Evolutionary conservation across 2,888 invertebrate genomes (phyloP), one percentile per base, ranked within the genome.

Genomic region (Ophion costatus): DNA sequence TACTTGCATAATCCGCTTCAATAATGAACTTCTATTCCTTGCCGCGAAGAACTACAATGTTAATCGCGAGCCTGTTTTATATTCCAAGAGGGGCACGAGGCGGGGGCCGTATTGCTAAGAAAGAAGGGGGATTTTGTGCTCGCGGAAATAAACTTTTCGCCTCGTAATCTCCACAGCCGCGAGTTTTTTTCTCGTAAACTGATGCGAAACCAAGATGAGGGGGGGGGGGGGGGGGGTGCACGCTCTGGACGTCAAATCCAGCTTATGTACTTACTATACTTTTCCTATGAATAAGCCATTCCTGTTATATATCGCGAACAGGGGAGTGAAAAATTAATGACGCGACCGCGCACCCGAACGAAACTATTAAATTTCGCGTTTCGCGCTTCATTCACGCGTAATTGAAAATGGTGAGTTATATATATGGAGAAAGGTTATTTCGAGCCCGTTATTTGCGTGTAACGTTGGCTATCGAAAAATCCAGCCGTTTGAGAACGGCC

Each of bases 91-190:
- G 10, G 11, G 2, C 29, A 38, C 0, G 4, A 14, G 45, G 45
- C n/a, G 11, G 45, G 24, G 64, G 10, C 14, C 2, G 20, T 56
- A n/a, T 33, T 33, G 51, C 10, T 14, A 75, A 63, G 29, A 10
- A 57, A 3, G 29, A 0, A 20, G 17, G 7, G 51, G 38, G 57
- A 61, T 74, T 74, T 57, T 14, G 45, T 51, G n/a, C 10, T 11
- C 11, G 71, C 11, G 66, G 17, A 66, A 76, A 71, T 80, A 66
- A 83, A 80, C 59, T 76, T 80, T 80, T 57, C 76, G 64, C 56
- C 70, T 20, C 45, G 10, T 80, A 83, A 75, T 78, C 73, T 61
- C 29, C 66, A 22, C 22, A 24, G 22, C 17, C 14, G 22, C 45
- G 59, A 3, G 11, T 4, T 63, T 45, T 57, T 66, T n/a, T 59